Base-by-base conservation (phyloP, 2,888 invertebrate genomes). In the Microchrysa polita region DNA sequence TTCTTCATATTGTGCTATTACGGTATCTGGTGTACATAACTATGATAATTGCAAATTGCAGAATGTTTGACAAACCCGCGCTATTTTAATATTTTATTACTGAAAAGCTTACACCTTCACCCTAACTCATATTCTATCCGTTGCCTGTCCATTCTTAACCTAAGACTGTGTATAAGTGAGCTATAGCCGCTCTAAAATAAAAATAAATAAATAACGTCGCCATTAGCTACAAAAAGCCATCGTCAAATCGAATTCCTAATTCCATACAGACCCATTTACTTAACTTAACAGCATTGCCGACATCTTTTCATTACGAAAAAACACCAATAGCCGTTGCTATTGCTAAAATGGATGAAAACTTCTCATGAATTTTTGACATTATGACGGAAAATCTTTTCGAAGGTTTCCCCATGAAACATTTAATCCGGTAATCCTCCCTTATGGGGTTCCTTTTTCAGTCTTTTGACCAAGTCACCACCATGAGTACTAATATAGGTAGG, bases 391-490 rank as follows among this genome's bases (percentile, higher is more conserved):
- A 48, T 65, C 22, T 20, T 1, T 20, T 2, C 4, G 1, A 44
- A 20, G 44, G 20, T 44, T 65, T 44, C 65, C n/a, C 44, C 16
- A 65, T 65, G 44, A 65, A 65, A 65, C 42, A 65, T 65, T 65
- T 44, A 65, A 44, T 65, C 65, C 14, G 18, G 44, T 12, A 4
- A 44, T 65, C 7, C 7, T 44, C 16, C 27, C 22, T 27, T 23
- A 23, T 23, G 23, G 23, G n/a, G 27, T 59, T 59, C 59, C 23
- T 59, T 23, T 65, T 18, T 14, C 14, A 44, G 16, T 9, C 16
- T 61, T 5, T n/a, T 1, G n/a, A 7, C 14, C 34, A 40, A 2
- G 9, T 9, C 16, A 7, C 18, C 5, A 2, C 18, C 20, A 20
- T 55, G 52, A 52, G 18, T 55, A 18, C 9, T 16, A n/a, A n/a